Evolutionary conservation across 2,113 vertebrate species (phyloP).

Genomic region (Vidua macroura): DNA sequence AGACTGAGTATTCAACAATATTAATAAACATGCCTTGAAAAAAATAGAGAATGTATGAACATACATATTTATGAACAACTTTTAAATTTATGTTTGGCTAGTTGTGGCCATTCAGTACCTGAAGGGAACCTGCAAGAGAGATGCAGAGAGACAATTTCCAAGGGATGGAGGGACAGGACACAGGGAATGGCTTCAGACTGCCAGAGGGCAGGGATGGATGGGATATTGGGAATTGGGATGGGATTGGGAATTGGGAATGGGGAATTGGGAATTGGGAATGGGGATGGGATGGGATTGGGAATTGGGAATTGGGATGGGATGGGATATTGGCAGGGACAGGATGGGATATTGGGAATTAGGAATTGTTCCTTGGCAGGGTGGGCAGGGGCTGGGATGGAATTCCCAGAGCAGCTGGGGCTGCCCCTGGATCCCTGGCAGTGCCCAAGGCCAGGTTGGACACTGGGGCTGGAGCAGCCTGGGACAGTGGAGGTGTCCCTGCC

Average conservation of each 20-base stretch:
- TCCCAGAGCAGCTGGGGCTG: neutral
- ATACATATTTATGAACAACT: neutral
- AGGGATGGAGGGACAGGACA: rapidly evolving
- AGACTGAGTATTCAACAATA: neutral
- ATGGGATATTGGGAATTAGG: too few relatives aligned
- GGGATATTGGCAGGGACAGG: too few relatives aligned
- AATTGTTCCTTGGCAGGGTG: too few relatives aligned
- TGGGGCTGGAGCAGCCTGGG: neutral
- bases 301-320: neutral
- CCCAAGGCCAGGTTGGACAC: neutral
- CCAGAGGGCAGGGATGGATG: rapidly evolving
- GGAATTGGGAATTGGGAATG: neutral
- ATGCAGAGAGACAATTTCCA: neutral
- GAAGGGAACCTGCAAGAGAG: neutral
- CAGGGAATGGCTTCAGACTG: neutral
- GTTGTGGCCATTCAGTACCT: neutral
- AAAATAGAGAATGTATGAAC: neutral
- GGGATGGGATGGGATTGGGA: neutral
- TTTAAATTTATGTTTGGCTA: neutral
- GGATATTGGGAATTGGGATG: neutral
- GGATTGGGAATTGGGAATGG: too few relatives aligned
- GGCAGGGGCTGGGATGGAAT: neutral
- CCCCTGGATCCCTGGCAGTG: neutral
- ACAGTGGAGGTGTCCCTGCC: neutral
- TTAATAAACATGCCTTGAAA: neutral